phyloP scores from a whole-genome alignment of 2,797 vertebrate genomes.

The Sebastes taczanowskii region DNA sequence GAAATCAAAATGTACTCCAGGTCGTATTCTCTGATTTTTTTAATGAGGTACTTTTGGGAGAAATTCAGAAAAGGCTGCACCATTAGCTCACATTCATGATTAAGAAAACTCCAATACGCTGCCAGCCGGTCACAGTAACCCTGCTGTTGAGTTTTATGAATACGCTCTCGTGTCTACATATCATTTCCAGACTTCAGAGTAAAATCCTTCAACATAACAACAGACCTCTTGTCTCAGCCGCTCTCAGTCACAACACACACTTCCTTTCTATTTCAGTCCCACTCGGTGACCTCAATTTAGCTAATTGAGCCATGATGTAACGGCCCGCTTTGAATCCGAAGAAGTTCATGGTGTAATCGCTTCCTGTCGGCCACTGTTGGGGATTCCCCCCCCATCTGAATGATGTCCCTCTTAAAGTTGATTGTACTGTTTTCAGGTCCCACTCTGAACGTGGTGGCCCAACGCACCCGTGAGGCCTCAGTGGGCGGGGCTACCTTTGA shows the following conservation, averaged over 20 bases:
- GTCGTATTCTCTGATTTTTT: neutral
- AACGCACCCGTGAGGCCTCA: constrained; percentile 84
- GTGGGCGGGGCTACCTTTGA: constrained; percentile 92
- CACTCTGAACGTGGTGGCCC: constrained; percentile 84
- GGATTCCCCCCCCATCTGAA: constrained; percentile 6
- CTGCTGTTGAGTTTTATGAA: constrained; percentile 18
- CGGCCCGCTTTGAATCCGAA: constrained; percentile 18
- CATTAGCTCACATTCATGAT: neutral
- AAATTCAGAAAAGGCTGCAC: neutral
- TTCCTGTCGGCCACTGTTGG: constrained; percentile 21
- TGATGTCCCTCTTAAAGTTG: neutral
- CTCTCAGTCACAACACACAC: neutral
- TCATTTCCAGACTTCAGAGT: constrained; percentile 34
- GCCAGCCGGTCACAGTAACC: neutral
- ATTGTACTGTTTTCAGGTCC: constrained; percentile 78
- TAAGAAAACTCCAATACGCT: neutral
- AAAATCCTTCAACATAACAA: constrained; percentile 31
- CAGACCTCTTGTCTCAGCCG: constrained; percentile 22
- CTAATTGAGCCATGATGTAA: constrained; percentile 57
- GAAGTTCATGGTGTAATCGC: constrained; percentile 15
- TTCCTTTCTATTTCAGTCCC: constrained; percentile 5
- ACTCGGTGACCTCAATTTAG: constrained; percentile 34
- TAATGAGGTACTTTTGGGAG: neutral
- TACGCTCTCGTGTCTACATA: constrained; percentile 18
- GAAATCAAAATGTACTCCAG: neutral